phyloP scores from a whole-genome alignment of 2,888 invertebrate genomes.

The Eulithis testata region DNA sequence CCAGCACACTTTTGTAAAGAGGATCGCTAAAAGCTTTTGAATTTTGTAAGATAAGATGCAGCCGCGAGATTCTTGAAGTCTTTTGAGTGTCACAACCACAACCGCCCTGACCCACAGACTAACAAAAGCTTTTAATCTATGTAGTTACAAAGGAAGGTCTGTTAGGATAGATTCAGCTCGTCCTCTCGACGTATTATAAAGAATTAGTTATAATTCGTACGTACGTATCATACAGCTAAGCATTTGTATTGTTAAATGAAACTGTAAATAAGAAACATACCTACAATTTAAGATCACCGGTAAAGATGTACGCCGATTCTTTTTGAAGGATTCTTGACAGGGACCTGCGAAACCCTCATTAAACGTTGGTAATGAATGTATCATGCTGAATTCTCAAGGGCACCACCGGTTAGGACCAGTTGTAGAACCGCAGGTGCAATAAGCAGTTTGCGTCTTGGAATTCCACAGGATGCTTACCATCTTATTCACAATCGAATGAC shows the following conservation, averaged over 20 bases:
- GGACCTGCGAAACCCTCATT: too few relatives aligned
- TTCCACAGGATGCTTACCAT: constrained; percentile 31
- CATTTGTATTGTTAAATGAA: not conserved
- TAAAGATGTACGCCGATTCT: too few relatives aligned
- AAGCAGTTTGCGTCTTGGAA: constrained; percentile 19
- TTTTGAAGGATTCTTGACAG: constrained; percentile 1
- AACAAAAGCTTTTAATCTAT: constrained; percentile 37
- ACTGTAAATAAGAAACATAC: not conserved
- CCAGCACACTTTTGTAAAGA: constrained; percentile 30
- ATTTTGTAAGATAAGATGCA: constrained; percentile 34
- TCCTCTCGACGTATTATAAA: constrained; percentile 19
- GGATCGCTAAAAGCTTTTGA: constrained; percentile 31
- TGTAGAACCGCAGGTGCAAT: constrained; percentile 32
- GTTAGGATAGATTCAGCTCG: constrained; percentile 23
- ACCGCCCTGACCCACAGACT: constrained; percentile 37
- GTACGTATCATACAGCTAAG: too few relatives aligned
- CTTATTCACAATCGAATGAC: constrained; percentile 31
- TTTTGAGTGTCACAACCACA: constrained; percentile 35
- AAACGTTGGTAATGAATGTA: not conserved
- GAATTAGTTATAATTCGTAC: constrained; percentile 1
- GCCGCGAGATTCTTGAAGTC: constrained; percentile 39
- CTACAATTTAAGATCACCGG: too few relatives aligned
- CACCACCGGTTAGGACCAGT: constrained; percentile 16
- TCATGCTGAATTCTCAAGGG: constrained; percentile 20
- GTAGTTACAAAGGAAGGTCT: constrained; percentile 28